A percentile compares a stretch with the other conserved stretches of the same genome.
Conservation (phyloP, 30 jellyfish, hydroid and myxozoan species). For the Turritopsis dohrnii region DNA sequence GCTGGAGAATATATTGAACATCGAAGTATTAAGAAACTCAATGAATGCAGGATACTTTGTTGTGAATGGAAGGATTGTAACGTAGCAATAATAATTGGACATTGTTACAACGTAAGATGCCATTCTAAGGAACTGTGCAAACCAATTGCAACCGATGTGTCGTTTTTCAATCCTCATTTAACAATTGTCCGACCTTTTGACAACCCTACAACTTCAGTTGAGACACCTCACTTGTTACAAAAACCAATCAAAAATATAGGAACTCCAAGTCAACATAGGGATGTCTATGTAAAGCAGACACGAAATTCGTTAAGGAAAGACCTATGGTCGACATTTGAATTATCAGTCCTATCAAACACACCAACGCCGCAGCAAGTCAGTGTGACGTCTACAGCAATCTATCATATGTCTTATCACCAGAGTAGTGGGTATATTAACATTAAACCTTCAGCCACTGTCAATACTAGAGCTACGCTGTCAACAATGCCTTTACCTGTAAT, state of each 20-base stretch:
- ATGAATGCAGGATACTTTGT: constrained; percentile 55
- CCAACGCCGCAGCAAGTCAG: background rate
- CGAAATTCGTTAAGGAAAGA: background rate
- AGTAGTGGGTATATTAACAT: background rate
- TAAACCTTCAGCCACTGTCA: background rate
- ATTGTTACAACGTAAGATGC: constrained; percentile 79
- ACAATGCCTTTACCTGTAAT: background rate
- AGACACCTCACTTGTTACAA: background rate
- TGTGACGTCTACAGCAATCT: background rate
- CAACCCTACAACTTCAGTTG: background rate
- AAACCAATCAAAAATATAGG: background rate
- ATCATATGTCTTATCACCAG: background rate
- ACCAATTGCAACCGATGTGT: constrained; percentile 45
- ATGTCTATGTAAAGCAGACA: background rate
- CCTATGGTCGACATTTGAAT: background rate
- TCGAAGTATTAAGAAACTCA: constrained; percentile 43
- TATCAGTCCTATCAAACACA: background rate
- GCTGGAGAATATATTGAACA: constrained; percentile 71
- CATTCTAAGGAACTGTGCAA: constrained; percentile 31
- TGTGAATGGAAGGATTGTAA: constrained; percentile 64
- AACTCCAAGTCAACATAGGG: background rate
- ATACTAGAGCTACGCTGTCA: background rate
- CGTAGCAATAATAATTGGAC: constrained; percentile 79
- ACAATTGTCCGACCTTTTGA: constrained; percentile 40
- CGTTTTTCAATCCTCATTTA: constrained; percentile 63